Evolutionary conservation across 2,888 invertebrate genomes (phyloP).

Genomic region (Mesorhabditis belari): DNA sequence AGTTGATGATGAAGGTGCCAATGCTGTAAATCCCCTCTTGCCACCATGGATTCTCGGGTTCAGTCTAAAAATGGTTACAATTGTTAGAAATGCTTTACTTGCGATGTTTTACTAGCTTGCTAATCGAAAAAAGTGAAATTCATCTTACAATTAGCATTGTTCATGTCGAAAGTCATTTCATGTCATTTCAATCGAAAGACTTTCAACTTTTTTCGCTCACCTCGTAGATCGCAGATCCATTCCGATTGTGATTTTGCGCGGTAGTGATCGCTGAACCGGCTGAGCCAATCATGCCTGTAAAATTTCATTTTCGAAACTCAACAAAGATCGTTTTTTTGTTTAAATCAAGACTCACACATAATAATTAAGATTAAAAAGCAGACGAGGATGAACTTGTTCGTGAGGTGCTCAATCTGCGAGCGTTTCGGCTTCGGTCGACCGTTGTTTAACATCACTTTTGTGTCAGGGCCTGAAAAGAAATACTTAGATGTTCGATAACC

Average conservation of each 20-base stretch:
- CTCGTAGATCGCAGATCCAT: neutral
- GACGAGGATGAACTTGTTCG: constrained; percentile 64
- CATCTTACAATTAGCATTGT: neutral
- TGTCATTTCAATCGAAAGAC: neutral
- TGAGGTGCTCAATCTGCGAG: constrained; percentile 80
- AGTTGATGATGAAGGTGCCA: constrained; percentile 33
- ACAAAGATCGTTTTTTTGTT: constrained; percentile 61
- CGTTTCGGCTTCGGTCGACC: constrained; percentile 71
- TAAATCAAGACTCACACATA: constrained; percentile 62
- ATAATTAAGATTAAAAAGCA: constrained; percentile 83
- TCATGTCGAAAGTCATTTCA: neutral
- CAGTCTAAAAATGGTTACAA: too few relatives aligned
- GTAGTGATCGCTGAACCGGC: neutral
- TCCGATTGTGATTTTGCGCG: neutral
- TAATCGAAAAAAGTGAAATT: neutral
- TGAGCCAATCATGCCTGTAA: neutral
- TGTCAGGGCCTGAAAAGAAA: constrained; percentile 72
- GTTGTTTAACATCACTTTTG: constrained; percentile 94
- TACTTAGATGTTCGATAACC: neutral
- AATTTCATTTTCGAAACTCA: constrained; percentile 8
- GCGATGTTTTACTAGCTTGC: too few relatives aligned
- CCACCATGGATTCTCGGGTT: constrained; percentile 4
- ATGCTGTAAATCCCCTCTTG: constrained; percentile 23
- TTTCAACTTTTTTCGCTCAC: neutral
- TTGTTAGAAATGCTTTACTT: too few relatives aligned